A percentile compares a stretch with the other conserved stretches of the same genome.
Conservation (phyloP, 2,113 vertebrate genomes). For the Phoxinus phoxinus region DNA sequence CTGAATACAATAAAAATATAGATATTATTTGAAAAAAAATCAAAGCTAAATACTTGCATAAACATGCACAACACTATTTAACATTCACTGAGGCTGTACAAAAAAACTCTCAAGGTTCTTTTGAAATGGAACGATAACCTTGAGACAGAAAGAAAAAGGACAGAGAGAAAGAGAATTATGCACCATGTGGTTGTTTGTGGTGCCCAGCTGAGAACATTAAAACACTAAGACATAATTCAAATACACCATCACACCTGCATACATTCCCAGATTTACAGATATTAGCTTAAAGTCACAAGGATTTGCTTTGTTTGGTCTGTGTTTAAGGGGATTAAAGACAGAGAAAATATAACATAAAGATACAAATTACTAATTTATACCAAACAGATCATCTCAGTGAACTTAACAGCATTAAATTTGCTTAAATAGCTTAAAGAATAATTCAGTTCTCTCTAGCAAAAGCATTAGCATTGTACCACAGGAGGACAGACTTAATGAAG, state of each 20-base stretch:
- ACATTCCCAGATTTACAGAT: background rate
- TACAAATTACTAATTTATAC: background rate
- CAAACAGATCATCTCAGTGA: background rate
- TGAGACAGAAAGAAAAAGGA: slow-evolving; percentile 1
- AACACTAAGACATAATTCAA: slow-evolving; percentile 13
- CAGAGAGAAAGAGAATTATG: slow-evolving; percentile 5
- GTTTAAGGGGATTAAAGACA: background rate
- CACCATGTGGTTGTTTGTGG: slow-evolving; percentile 10
- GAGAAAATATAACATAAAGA: background rate
- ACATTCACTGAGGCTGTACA: background rate
- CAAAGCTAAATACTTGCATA: background rate
- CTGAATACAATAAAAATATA: background rate
- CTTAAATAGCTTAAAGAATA: background rate
- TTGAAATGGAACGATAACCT: background rate
- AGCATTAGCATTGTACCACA: background rate
- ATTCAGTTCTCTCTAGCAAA: background rate
- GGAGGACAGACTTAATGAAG: slow-evolving; percentile 16
- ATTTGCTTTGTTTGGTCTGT: background rate
- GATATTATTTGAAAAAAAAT: background rate
- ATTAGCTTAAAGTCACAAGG: background rate
- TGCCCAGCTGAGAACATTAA: slow-evolving; percentile 24
- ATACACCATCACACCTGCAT: slow-evolving; percentile 1
- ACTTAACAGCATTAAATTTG: background rate
- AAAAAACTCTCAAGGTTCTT: background rate
- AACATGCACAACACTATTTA: background rate